Evolutionary conservation across 2,113 vertebrate genomes (phyloP).

Genomic region (Ochotona princeps): DNA sequence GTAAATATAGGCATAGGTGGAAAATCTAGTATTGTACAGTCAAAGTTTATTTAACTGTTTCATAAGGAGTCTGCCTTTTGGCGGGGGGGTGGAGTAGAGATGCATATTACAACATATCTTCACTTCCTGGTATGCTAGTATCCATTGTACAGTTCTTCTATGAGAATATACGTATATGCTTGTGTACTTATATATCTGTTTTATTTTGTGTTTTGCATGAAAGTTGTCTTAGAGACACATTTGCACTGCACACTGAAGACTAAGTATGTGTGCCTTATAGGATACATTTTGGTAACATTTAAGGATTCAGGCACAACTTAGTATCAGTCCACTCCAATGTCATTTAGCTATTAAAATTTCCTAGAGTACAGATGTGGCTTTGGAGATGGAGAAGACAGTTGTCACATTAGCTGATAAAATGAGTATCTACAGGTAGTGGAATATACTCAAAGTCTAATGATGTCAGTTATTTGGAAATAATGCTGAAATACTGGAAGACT

Average conservation of each 20-base stretch:
- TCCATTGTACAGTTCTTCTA: no score
- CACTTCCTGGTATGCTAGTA: no score
- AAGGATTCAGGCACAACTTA: background rate
- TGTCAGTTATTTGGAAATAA: background rate
- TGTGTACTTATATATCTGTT: no score
- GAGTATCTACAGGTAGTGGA: background rate
- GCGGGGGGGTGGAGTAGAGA: no score
- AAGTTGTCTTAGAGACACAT: background rate
- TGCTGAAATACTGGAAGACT: background rate
- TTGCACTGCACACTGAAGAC: background rate
- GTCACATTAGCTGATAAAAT: background rate
- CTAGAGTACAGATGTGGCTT: background rate
- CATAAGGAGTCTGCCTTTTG: no score
- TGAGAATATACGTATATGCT: no score
- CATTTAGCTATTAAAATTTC: background rate
- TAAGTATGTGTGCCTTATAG: background rate
- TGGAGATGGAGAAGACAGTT: background rate
- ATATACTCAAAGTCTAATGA: background rate
- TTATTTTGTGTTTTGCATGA: no score
- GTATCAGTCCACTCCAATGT: background rate
- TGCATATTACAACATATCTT: no score
- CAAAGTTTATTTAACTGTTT: no score
- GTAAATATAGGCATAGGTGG: no score
- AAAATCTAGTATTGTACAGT: no score
- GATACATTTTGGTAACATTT: background rate